Percentiles rank a stretch among this genome's conserved stretches.
phyloP scores from a whole-genome alignment of 2,888 invertebrate species.

The Acrobasis repandana region DNA sequence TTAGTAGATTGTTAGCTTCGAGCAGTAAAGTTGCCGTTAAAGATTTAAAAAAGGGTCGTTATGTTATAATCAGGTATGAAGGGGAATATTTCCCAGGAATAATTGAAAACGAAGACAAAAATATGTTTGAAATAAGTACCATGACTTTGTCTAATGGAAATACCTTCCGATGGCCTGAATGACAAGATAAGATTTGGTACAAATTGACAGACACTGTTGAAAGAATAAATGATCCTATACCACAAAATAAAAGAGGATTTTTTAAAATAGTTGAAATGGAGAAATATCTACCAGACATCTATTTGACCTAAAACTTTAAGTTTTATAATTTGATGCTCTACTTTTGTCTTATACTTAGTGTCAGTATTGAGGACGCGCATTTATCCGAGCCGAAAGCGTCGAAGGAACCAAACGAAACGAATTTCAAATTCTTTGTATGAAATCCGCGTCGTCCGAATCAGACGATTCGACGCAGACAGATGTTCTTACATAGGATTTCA shows the following conservation, averaged over 20 bases:
- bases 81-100: slow-evolving; percentile 16
- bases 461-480: too few relatives aligned
- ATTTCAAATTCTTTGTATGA: too few relatives aligned
- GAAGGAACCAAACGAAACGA: too few relatives aligned
- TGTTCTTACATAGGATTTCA: too few relatives aligned
- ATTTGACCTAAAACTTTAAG: not conserved
- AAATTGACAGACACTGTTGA: not conserved
- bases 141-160: slow-evolving; percentile 21
- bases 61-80: slow-evolving; percentile 17
- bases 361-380: too few relatives aligned
- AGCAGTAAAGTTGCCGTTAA: not conserved
- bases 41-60: slow-evolving; percentile 5
- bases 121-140: slow-evolving; percentile 19
- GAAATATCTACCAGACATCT: not conserved
- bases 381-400: too few relatives aligned
- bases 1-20: not conserved
- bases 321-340: too few relatives aligned
- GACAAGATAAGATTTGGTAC: slow-evolving; percentile 3
- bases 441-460: too few relatives aligned
- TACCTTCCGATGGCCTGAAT: slow-evolving; percentile 7
- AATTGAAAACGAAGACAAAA: slow-evolving; percentile 6
- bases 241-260: slow-evolving; percentile 1
- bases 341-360: too few relatives aligned
- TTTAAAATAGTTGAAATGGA: not conserved
- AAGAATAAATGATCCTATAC: slow-evolving; percentile 1